Evolutionary conservation across 2,888 invertebrate genomes (phyloP).

Genomic region (Drosophila ezoana): DNA sequence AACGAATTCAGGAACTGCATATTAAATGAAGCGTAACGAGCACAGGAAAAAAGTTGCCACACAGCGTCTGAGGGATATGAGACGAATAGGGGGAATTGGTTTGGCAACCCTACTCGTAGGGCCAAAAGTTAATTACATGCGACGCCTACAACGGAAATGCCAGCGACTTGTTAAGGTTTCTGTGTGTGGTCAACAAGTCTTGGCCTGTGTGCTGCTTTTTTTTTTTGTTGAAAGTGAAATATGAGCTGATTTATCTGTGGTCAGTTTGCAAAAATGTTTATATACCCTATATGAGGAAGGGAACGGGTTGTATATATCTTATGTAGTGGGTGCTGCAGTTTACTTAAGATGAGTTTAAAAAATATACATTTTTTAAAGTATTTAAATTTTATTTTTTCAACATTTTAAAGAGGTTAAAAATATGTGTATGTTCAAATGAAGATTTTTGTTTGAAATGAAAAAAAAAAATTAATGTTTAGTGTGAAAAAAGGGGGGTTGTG

Average conservation of each 20-base stretch:
- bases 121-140: constrained; percentile 72
- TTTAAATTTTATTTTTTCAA: too few species aligned
- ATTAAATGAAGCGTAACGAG: constrained; percentile 72
- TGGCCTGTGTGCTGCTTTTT: constrained; percentile 15
- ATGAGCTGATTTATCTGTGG: constrained; percentile 63
- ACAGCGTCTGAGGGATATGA: constrained; percentile 23
- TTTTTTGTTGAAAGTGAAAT: constrained; percentile 63
- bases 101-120: constrained; percentile 45
- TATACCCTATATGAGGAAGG: constrained; percentile 17
- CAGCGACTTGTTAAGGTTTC: constrained; percentile 35
- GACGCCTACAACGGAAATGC: constrained; percentile 72
- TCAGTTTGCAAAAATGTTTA: constrained; percentile 36
- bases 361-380: too few species aligned
- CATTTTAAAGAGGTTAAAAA: too few species aligned
- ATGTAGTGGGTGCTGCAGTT: too few species aligned
- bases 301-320: background rate
- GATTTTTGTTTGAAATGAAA: too few species aligned
- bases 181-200: constrained; percentile 67
- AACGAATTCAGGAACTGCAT: constrained; percentile 68
- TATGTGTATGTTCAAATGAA: too few species aligned
- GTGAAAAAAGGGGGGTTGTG: too few species aligned
- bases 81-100: background rate
- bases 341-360: too few species aligned
- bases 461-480: too few species aligned
- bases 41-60: constrained; percentile 44